These are phyloP conservation scores for Pseudachorutes palmiensis DNA, from an alignment of 1,140 invertebrate species.

Conservation along the genomic window DNA sequence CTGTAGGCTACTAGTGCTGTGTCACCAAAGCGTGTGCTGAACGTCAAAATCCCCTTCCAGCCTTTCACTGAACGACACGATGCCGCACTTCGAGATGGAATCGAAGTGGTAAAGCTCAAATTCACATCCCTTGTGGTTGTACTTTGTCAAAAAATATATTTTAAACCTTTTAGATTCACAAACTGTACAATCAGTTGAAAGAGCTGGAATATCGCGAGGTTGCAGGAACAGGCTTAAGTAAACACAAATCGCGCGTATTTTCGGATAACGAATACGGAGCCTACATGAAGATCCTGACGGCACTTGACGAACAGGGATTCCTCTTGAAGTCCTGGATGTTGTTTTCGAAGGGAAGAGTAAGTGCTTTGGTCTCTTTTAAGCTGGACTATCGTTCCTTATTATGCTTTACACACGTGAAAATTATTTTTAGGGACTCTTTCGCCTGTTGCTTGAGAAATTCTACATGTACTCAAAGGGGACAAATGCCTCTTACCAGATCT, in stretches of 20 bases:
- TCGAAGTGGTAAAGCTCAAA: constrained; percentile 45
- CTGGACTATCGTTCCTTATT: neutral
- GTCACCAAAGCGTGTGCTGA: constrained; percentile 33
- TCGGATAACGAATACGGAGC: neutral
- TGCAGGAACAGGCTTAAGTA: neutral
- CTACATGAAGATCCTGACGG: neutral
- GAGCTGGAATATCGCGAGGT: too few relatives aligned
- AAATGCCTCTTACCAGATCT: neutral
- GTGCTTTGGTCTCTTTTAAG: neutral
- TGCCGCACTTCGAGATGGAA: neutral
- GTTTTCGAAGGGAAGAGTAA: constrained; percentile 5
- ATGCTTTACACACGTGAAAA: neutral
- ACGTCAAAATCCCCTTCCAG: constrained; percentile 26
- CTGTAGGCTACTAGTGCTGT: constrained; percentile 32
- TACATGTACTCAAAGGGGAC: neutral
- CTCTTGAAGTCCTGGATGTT: neutral
- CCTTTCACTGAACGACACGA: neutral
- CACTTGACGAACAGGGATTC: neutral
- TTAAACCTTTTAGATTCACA: constrained; percentile 1
- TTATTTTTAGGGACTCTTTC: neutral
- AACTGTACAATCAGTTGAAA: neutral
- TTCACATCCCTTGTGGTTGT: constrained; percentile 30
- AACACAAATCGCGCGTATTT: too few relatives aligned
- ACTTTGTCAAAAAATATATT: too few relatives aligned
- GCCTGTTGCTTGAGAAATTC: neutral